These are phyloP conservation scores for Sebastes hubbsi DNA, from an alignment of 2,797 vertebrate species.

Conservation along the genomic window DNA sequence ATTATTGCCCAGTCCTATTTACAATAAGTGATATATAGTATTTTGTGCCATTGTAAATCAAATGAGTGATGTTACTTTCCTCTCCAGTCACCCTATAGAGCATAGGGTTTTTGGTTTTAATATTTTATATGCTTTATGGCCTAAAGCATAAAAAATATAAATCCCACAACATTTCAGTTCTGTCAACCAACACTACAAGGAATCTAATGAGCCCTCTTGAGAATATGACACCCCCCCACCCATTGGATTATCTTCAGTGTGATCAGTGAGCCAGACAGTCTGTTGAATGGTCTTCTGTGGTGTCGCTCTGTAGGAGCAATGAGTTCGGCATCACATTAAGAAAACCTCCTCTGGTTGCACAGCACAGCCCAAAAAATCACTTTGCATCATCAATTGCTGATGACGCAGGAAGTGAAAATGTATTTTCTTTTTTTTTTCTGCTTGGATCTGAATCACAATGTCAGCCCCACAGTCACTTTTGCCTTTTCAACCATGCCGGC, in stretches of 20 bases:
- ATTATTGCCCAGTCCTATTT: background rate
- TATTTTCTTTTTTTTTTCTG: background rate
- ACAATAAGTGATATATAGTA: background rate
- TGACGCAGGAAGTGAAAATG: background rate
- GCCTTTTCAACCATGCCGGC: slow-evolving; percentile 8
- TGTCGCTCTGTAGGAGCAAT: background rate
- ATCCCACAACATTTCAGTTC: slow-evolving; percentile 17
- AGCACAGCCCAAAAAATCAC: background rate
- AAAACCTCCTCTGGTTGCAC: background rate
- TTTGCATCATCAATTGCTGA: slow-evolving; percentile 12
- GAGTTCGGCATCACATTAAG: background rate
- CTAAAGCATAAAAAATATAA: slow-evolving; percentile 20
- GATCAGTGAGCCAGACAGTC: slow-evolving; percentile 6
- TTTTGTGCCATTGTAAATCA: slow-evolving; percentile 1
- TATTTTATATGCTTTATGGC: background rate
- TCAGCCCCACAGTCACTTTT: slow-evolving; percentile 1
- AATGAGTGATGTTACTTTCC: background rate
- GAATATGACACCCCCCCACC: slow-evolving; percentile 25
- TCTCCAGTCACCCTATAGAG: background rate
- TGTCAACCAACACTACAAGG: slow-evolving; percentile 32
- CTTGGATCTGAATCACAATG: slow-evolving; percentile 5
- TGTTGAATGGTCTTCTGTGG: background rate
- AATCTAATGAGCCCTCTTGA: slow-evolving; percentile 63
- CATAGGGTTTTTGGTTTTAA: background rate
- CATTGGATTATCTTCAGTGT: slow-evolving; percentile 43